Percentiles rank a stretch among this genome's conserved stretches.
These are phyloP conservation scores for Seladonia tumulorum DNA, from an alignment of 2,888 invertebrate species.

Conservation along the genomic window DNA sequence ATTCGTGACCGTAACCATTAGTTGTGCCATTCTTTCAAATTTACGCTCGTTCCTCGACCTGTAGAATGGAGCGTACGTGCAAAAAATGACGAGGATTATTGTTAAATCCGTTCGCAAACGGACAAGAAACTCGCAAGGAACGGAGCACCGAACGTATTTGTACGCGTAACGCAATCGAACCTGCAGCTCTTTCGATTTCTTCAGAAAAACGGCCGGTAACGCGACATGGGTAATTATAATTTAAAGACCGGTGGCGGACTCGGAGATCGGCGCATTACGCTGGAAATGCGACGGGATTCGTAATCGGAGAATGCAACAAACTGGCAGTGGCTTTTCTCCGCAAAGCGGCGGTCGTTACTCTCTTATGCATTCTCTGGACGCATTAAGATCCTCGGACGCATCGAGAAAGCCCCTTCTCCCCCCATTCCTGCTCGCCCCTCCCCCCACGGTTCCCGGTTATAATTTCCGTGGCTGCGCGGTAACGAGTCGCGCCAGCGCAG, in stretches of 20 bases:
- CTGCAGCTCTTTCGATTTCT: too few species aligned
- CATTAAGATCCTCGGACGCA: not conserved
- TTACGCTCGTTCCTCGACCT: too few species aligned
- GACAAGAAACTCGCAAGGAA: too few species aligned
- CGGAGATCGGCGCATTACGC: not conserved
- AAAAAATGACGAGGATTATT: too few species aligned
- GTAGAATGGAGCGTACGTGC: too few species aligned
- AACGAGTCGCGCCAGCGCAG: not conserved
- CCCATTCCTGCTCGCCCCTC: too few species aligned
- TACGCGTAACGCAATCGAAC: too few species aligned
- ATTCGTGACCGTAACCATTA: too few species aligned
- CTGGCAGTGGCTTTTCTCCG: not conserved
- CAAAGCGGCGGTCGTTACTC: not conserved
- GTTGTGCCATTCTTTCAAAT: too few species aligned
- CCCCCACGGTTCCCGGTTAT: not conserved
- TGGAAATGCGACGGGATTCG: not conserved
- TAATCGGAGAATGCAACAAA: slow-evolving; percentile 4
- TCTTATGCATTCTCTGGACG: not conserved
- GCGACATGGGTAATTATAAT: not conserved
- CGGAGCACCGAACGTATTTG: too few species aligned
- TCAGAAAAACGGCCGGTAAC: too few species aligned
- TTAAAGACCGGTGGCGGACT: not conserved
- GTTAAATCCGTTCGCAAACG: too few species aligned
- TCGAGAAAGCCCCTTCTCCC: not conserved
- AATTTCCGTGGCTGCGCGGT: not conserved